These are phyloP conservation scores for Zaprionus ghesquierei DNA, from an alignment of 1,140 invertebrate species.

Conservation along the genomic window DNA sequence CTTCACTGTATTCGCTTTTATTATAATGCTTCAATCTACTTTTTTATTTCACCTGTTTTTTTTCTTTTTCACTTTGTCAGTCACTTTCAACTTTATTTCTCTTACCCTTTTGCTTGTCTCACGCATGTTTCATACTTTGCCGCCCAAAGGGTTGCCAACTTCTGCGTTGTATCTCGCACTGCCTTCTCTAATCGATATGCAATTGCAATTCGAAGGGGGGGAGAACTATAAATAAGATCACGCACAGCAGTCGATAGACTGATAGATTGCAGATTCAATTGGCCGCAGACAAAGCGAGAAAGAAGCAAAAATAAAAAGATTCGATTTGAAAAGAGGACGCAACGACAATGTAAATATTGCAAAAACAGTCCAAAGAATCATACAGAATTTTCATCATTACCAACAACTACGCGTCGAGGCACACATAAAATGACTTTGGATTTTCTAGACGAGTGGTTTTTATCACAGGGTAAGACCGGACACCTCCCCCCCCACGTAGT, in stretches of 20 bases:
- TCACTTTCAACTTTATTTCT: neutral
- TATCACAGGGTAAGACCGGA: conserved; percentile 77
- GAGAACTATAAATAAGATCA: conserved; percentile 48
- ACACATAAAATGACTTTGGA: conserved; percentile 71
- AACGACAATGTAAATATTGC: conserved; percentile 73
- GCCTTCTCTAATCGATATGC: conserved; percentile 57
- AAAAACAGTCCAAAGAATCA: conserved; percentile 39
- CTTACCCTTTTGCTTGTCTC: neutral
- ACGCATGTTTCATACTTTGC: neutral
- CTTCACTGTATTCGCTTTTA: neutral
- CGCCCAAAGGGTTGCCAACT: neutral
- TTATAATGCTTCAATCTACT: conserved; percentile 14
- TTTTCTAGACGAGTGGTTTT: conserved; percentile 82
- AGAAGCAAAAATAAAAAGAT: neutral
- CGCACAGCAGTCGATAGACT: conserved; percentile 42
- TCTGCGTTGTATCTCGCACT: neutral
- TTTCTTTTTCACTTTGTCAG: neutral
- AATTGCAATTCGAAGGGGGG: conserved; percentile 33
- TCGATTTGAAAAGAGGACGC: neutral
- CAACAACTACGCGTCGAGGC: conserved; percentile 17
- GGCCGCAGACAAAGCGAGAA: conserved; percentile 38
- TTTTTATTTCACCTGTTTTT: neutral
- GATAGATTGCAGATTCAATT: conserved; percentile 33
- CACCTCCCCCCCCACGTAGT: neutral
- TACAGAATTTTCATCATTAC: conserved; percentile 29